Base-by-base conservation (phyloP, 1,140 invertebrate species). In the Pectinophora gossypiella region DNA sequence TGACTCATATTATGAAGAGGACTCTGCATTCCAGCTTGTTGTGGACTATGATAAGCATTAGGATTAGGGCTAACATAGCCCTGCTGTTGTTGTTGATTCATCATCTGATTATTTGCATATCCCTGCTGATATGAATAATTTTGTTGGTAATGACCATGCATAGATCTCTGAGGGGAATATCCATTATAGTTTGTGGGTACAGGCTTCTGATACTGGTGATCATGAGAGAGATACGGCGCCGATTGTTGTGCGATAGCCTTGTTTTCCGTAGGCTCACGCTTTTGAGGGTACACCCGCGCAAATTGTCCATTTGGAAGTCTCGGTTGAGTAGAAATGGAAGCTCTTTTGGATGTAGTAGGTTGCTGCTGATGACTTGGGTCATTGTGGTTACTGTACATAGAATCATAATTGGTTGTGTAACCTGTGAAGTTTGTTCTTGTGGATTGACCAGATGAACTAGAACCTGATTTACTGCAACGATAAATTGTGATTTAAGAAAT, bases 401-500 rank as follows among this genome's bases (percentile, higher is more conserved):
- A 80, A 42, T 85, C 80, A 23, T 70, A 85, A 51, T 86, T 87
- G 23, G 85, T 82, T 46, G 84, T 85, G 56, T 85, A 85, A 27
- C 83, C 84, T 44, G 85, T 87, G 56, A 85, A 81, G 56, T 86
- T 88, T 38, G 80, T 87, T 63, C 86, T 76, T 59, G 73, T 88
- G 35, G 85, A 88, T 58, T 85, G 83, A 20, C 87, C 85, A 1
- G 87, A 88, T 18, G 87, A 87, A 70, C 85, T 88, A 51, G 87
- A 89, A 18, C 85, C 81, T 21, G 86, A 89, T 85, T 88, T 89
- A 68, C 84, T 82, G 71, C 72, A 87, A 88, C n/a, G n/a, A n/a
- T n/a, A n/a, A n/a, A n/a, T n/a, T n/a, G n/a, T n/a, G n/a, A n/a
- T n/a, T n/a, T 52, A n/a, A n/a, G 44, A 51, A 65, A 27, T 27